A percentile compares a stretch with the other conserved stretches of the same genome.
phyloP scores from a whole-genome alignment of 2,797 vertebrate genomes.

The Sphenopsis melanotis region DNA sequence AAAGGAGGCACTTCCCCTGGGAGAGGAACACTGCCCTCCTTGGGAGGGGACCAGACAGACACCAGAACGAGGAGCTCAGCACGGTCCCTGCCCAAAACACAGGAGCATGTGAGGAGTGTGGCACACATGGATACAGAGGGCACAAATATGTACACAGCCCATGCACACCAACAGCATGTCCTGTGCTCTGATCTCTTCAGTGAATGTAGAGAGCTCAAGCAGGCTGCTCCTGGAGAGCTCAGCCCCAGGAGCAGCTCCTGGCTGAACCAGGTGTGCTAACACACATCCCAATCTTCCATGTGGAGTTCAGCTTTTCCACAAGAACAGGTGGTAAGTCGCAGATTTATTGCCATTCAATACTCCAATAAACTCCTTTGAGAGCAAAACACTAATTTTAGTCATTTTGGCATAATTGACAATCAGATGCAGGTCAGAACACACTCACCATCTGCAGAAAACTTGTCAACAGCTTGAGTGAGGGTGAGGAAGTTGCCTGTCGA shows the following conservation, averaged over 20 bases:
- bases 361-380: background rate
- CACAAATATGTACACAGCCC: accelerated
- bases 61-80: background rate
- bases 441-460: conserved; percentile 97
- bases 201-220: accelerated
- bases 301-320: background rate
- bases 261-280: background rate
- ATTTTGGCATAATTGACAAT: background rate
- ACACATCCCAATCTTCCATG: background rate
- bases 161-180: accelerated
- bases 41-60: background rate
- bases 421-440: background rate
- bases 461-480: conserved; percentile 85
- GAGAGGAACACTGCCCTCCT: background rate
- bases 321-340: background rate
- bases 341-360: background rate
- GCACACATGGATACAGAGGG: accelerated
- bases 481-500: conserved; percentile 99
- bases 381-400: background rate
- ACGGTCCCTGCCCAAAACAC: background rate
- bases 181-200: accelerated
- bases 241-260: background rate
- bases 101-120: accelerated
- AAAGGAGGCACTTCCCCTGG: background rate
- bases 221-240: background rate